These are phyloP conservation scores for Nerophis ophidion DNA, from an alignment of 2,113 vertebrate genomes.

Conservation along the genomic window DNA sequence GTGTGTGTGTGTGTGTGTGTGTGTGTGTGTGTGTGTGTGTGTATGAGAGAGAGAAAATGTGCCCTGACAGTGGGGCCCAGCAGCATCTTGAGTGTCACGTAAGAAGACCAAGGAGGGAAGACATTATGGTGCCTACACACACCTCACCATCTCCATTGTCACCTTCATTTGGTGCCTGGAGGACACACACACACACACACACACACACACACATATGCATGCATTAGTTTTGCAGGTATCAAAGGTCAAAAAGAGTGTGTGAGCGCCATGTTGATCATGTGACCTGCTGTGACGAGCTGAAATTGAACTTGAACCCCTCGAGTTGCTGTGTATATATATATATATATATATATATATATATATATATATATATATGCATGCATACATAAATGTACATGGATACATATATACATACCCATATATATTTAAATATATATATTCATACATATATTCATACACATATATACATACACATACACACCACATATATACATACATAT, in stretches of 20 bases:
- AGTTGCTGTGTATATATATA: too few species aligned
- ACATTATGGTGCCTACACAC: not conserved
- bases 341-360: too few species aligned
- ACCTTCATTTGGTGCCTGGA: not conserved
- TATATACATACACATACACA: too few species aligned
- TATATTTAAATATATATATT: too few species aligned
- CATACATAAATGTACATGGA: too few species aligned
- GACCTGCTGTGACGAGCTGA: not conserved
- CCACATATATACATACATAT: too few species aligned
- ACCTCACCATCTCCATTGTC: not conserved
- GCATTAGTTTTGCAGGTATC: not conserved
- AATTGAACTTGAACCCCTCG: too few species aligned
- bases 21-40: too few species aligned
- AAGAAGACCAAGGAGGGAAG: not conserved
- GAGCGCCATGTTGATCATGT: not conserved
- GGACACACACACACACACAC: not conserved
- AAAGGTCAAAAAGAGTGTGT: not conserved
- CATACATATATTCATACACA: too few species aligned
- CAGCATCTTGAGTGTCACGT: slow-evolving; percentile 4
- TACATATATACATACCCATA: too few species aligned
- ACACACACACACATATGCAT: slow-evolving; percentile 1
- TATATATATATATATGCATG: too few species aligned
- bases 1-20: not conserved
- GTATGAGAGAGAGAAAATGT: not conserved
- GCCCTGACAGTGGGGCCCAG: slow-evolving; percentile 1